These are phyloP conservation scores for Salmo trutta DNA, from an alignment of 2,797 vertebrate genomes.

Conservation along the genomic window DNA sequence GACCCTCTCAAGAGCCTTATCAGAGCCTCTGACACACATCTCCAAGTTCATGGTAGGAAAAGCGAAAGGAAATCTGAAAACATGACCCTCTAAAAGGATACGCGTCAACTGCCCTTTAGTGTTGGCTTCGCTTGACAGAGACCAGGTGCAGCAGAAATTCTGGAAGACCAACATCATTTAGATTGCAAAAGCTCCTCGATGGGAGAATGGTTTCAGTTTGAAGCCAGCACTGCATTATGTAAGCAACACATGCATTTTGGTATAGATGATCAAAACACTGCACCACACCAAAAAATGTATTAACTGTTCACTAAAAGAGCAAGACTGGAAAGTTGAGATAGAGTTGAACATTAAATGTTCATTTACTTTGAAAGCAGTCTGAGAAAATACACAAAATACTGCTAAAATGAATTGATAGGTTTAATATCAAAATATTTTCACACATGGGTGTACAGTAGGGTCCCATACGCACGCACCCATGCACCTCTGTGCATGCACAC, in stretches of 20 bases:
- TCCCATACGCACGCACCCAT: not conserved
- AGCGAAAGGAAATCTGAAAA: slow-evolving; percentile 75
- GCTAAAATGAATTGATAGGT: not conserved
- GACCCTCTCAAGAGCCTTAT: slow-evolving; percentile 53
- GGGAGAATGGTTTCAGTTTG: slow-evolving; percentile 26
- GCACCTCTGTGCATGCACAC: not conserved
- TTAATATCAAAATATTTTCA: not conserved
- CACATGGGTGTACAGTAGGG: slow-evolving; percentile 14
- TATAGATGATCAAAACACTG: slow-evolving; percentile 17
- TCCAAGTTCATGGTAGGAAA: slow-evolving; percentile 62
- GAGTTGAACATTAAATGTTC: not conserved
- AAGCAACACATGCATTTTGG: slow-evolving; percentile 18
- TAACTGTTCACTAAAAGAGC: not conserved
- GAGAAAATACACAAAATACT: not conserved
- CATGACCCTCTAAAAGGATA: slow-evolving; percentile 74
- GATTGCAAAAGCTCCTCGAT: slow-evolving; percentile 31
- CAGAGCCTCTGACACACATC: slow-evolving; percentile 54
- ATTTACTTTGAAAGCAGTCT: not conserved
- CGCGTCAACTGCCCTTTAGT: slow-evolving; percentile 73
- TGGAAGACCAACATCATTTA: slow-evolving; percentile 15
- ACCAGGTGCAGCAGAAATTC: slow-evolving; percentile 72
- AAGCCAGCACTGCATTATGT: slow-evolving; percentile 6
- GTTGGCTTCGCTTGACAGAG: slow-evolving; percentile 71
- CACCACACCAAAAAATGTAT: not conserved
- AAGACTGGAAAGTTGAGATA: not conserved